Evolutionary conservation across 2,113 vertebrate genomes (phyloP), one percentile per base, ranked within the genome.

Genomic region (Zeus faber): DNA sequence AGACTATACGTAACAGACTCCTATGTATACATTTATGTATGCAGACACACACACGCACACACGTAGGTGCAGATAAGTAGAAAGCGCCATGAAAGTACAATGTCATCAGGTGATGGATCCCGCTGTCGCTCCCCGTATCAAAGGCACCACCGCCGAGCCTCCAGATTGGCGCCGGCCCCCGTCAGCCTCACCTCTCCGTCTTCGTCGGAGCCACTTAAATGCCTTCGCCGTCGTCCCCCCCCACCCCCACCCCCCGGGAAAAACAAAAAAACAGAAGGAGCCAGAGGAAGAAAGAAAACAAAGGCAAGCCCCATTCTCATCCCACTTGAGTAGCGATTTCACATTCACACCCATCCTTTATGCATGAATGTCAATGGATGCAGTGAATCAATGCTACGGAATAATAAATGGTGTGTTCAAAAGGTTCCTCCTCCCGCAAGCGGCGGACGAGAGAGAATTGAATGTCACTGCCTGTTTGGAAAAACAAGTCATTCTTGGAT

Each of bases 351-450:
- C 75, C 33, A 37, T 53, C 13, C 54, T 74, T 86, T 82, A 81
- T 82, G 62, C 70, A 74, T 84, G 75, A 84, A 84, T 86, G 77
- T 82, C 73, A 86, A 74, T 77, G 67, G 61, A 82, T 72, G 71
- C 73, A 70, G 57, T 61, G 65, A 76, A 74, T 81, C 78, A 76
- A 63, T 81, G 70, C 67, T 70, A 53, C 49, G 60, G 72, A 77
- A 79, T 65, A 77, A 65, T 73, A 80, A 80, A 74, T 73, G 35
- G 65, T 49, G 40, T 52, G 67, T 76, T 74, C 59, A 11, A 44
- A 21, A 26, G 60, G 49, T 59, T 67, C 57, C 37, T 59, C 58
- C 54, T 66, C 57, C 64, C 43, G 63, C 29, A 66, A 61, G 37
- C 18, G 22, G 65, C 46, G 31, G 53, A 53, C 27, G 8, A 20